Evolutionary conservation across 2,888 invertebrate genomes (phyloP), one percentile per base, ranked within the genome.

Genomic region (Tenodera sinensis): DNA sequence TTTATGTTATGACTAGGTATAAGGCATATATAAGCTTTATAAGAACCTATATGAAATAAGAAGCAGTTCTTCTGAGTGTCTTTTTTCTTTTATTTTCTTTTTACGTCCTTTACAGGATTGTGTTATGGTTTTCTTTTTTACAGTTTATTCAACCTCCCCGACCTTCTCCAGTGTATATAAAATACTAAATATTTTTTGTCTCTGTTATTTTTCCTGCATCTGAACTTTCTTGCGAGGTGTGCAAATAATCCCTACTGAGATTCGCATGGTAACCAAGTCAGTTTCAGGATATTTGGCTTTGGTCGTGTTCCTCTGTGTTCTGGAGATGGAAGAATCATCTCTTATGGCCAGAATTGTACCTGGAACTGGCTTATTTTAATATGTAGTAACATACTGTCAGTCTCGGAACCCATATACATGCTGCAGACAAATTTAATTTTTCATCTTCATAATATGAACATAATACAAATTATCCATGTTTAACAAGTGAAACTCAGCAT

Each of bases 201-300:
- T 84, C 42, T 84, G 30, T 42, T 42, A 42, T 54, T 54, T 47
- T 34, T 25, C 85, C 85, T 34, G 84, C 84, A 84, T n/a, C 30
- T 84, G 34, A 84, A 85, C 15, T 47, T n/a, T n/a, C 83, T 85
- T 42, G 47, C 47, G 34, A 27, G 28, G 47, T 85, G 85, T 54
- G 47, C 27, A 85, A 85, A 85, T 85, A 86, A 86, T 86, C 54
- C 81, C 54, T 86, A 86, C 20, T 86, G 28, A 86, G 86, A 86
- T 71, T 86, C 71, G 86, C 86, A 86, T 86, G 86, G 28, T 86
- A 86, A 15, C 54, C n/a, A 71, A 85, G 81, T 86, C 30, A 28
- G 20, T 81, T 86, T 81, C 86, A 54, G 81, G 30, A 15, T 71
- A 7, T 28, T 28, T 28, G 54, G 27, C 81, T 30, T 20, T 81